Conservation (phyloP, 2,888 invertebrate species). For the Drosophila acutilabella region DNA sequence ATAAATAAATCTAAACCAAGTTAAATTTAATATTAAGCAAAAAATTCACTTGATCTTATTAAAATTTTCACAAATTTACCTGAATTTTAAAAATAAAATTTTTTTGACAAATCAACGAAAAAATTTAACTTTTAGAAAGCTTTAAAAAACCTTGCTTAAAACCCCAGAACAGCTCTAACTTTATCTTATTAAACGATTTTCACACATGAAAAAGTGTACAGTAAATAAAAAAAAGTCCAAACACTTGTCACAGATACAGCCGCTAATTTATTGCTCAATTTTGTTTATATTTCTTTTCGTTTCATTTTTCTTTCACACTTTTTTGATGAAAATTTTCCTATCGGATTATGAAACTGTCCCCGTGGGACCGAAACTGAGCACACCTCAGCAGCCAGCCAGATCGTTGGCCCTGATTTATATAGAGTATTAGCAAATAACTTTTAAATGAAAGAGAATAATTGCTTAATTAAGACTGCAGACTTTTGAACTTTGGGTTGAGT, state of each 20-base stretch:
- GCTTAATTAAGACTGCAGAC: constrained; percentile 39
- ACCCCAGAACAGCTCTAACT: not conserved
- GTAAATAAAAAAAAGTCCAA: not conserved
- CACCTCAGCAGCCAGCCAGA: constrained; percentile 7
- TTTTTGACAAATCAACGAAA: not conserved
- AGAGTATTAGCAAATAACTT: constrained; percentile 40
- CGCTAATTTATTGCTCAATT: constrained; percentile 34
- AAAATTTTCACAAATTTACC: too few relatives aligned
- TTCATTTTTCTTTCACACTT: constrained; percentile 3
- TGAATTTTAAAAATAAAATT: not conserved
- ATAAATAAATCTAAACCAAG: not conserved
- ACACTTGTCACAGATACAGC: constrained; percentile 14
- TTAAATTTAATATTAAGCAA: not conserved
- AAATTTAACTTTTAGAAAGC: not conserved
- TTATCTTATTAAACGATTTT: constrained; percentile 3
- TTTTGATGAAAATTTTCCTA: constrained; percentile 21
- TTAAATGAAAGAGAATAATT: constrained; percentile 30
- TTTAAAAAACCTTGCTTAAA: not conserved
- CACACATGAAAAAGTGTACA: not conserved
- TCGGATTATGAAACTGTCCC: constrained; percentile 52
- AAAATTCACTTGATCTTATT: too few relatives aligned
- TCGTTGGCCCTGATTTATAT: constrained; percentile 53
- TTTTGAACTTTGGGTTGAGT: constrained; percentile 45
- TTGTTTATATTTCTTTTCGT: constrained; percentile 19
- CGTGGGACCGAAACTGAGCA: constrained; percentile 32